phyloP scores from a whole-genome alignment of 2,888 invertebrate genomes.

The Mechanitis messenoides region DNA sequence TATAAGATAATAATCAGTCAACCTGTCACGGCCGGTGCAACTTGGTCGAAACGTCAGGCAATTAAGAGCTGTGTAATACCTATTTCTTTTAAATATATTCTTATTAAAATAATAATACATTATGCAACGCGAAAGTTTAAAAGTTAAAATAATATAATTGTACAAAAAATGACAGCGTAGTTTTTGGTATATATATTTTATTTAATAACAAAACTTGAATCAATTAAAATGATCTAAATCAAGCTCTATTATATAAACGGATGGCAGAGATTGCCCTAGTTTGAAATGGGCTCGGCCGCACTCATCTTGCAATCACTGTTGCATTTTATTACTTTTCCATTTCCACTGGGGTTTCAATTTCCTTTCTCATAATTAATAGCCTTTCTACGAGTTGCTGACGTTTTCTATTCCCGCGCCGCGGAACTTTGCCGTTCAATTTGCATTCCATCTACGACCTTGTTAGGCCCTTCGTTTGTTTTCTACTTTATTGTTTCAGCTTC shows the following conservation, averaged over 20 bases:
- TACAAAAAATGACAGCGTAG: too few relatives aligned
- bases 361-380: constrained; percentile 75
- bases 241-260: constrained; percentile 21
- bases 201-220: not conserved
- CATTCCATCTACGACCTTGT: constrained; percentile 51
- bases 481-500: constrained; percentile 27
- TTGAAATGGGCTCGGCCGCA: constrained; percentile 38
- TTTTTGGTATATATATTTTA: not conserved
- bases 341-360: constrained; percentile 75
- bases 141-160: too few relatives aligned
- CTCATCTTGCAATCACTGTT: constrained; percentile 72
- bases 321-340: constrained; percentile 77
- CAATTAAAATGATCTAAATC: constrained; percentile 11
- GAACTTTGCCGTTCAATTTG: constrained; percentile 66
- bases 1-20: too few relatives aligned
- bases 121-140: too few relatives aligned
- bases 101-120: too few relatives aligned
- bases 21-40: too few relatives aligned
- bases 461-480: constrained; percentile 32
- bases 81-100: too few relatives aligned
- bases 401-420: constrained; percentile 60
- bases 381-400: constrained; percentile 64
- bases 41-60: too few relatives aligned
- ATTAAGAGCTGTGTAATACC: too few relatives aligned
- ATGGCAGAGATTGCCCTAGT: constrained; percentile 32